Base-by-base conservation (phyloP, 2,113 vertebrate species). In the Coreoperca whiteheadi region DNA sequence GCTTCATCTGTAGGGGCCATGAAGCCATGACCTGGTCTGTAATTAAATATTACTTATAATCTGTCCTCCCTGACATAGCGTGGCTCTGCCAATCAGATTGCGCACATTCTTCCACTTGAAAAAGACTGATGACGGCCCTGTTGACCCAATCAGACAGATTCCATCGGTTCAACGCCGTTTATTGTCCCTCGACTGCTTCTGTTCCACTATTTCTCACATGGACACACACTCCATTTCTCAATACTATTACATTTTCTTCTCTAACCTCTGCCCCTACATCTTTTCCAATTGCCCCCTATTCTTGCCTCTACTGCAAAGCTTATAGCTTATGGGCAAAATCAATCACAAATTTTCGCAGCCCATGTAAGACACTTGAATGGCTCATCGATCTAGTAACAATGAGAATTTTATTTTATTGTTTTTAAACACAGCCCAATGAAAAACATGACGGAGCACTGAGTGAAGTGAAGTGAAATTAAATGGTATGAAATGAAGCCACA, bases 281-380 rank as follows among this genome's bases (percentile, higher is more conserved):
- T 66, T 57, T 70, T 73, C n/a, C 48, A 11, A 20, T 28, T 72
- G 10, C 53, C 43, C 32, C 59, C 12, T n/a, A 46, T 71, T 78
- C 50, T 57, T 23, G 48, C 37, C 34, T 65, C 32, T 64, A 8
- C 59, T 25, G 59, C 69, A 79, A 53, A 79, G 63, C 73, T 54
- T 61, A 8, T 37, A 81, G 73, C 65, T 60, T 71, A 51, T 18
- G 48, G 75, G 63, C 25, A 65, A 89, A 92, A 90, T 88, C 83
- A 88, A 91, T 92, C 73, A 61, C n/a, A 53, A 6, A 77, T 82
- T 76, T 85, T 48, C 4, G 6, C 50, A 75, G 71, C 48, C 60
- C 28, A 60, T 81, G 68, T 75, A 54, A 74, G 53, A 81, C 74
- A 75, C 61, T 71, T 87, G 69, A 85, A 84, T 69, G 81, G 51